Evolutionary conservation across 2,888 invertebrate genomes (phyloP), one percentile per base, ranked within the genome.

Genomic region (Clistopyga incitator): DNA sequence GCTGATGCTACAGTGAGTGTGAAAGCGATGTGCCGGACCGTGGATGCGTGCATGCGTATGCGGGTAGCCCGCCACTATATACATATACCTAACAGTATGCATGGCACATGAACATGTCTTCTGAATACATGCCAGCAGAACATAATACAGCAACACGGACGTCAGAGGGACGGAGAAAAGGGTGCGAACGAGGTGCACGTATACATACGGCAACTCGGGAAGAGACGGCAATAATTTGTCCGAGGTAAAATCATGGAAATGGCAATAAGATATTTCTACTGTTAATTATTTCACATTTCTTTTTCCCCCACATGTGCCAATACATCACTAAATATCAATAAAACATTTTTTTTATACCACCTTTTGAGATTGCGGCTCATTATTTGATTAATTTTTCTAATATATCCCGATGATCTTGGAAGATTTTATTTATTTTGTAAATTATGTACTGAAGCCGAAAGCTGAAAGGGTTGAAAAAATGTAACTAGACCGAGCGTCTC

Each of bases 41-140:
- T 80, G 75, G 78, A 61, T 79, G 83, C 87, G 85, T 86, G 85
- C 84, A 56, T 67, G 59, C 23, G 59, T 72, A 34, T 61, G 54
- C 70, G 42, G 54, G 54, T 61, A 10, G 15, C 61, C 59, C 23
- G 76, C 15, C 34, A 45, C 18, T 18, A 4, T 80, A 10, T 18
- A 4, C 74, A 10, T 68, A 34, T 56, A 64, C 18, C 61, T 29
- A 42, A 15, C 23, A 10, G 38, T 47, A 29, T 54, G 15, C 18
- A 56, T 25, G 38, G 42, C 34, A 59, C 38, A 23, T 47, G 56
- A 23, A 56, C 56, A 25, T 54, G 54, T 54, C 54, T 23, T 23
- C 15, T 25, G 29, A 54, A 64, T 34, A 54, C 50, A 71, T 68
- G 59, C 20, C 29, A 15, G 23, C 54, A 47, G 70, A 15, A 52